Evolutionary conservation across 37 sponge, comb jelly and placozoan genomes (phyloP), one percentile per base, ranked within the genome.

Genomic region (Mnemiopsis leidyi): DNA sequence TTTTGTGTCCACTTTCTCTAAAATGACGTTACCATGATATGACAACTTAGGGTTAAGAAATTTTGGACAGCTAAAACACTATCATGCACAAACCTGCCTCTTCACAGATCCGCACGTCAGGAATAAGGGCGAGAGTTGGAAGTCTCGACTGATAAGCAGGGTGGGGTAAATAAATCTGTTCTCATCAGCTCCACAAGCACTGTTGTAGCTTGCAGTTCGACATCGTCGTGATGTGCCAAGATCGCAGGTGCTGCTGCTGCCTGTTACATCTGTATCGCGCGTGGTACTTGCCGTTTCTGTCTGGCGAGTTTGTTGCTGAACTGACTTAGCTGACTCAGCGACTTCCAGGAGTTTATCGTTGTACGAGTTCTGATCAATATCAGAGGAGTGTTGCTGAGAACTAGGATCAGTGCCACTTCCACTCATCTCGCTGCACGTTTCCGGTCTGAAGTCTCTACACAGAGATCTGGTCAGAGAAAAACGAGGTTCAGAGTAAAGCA

Each of bases 101-200:
- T 48, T 48, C 13, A 13, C 61, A 5, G 61, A 13, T 13, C 61
- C 13, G 61, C 9, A 18, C 13, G 61, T 48, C 61, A 48, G 61
- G 61, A 48, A 48, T 5, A 18, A 18, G 61, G 13, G 9, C 13
- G 61, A 13, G 20, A 71, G 75, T 18, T 28, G 25, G n/a, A 71
- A 71, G 75, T 71, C 30, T 71, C 75, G 5, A 71, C 75, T 71
- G 75, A 71, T 71, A 29, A 71, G 75, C 3, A 71, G 7, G 5
- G 7, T 29, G 20, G 75, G 75, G 75, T 71, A 71, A 28, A 71
- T 71, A 28, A 23, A 71, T 71, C 75, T 71, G 75, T 71, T 71
- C 75, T 71, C 75, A 71, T 71, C 75, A 13, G 5, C 75, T 18
- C 75, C 75, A 71, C 75, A 71, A 7, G 75, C 75, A 71, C 3